Evolutionary conservation across 1,140 invertebrate genomes (phyloP).

Genomic region (Diploscapter pachys): DNA sequence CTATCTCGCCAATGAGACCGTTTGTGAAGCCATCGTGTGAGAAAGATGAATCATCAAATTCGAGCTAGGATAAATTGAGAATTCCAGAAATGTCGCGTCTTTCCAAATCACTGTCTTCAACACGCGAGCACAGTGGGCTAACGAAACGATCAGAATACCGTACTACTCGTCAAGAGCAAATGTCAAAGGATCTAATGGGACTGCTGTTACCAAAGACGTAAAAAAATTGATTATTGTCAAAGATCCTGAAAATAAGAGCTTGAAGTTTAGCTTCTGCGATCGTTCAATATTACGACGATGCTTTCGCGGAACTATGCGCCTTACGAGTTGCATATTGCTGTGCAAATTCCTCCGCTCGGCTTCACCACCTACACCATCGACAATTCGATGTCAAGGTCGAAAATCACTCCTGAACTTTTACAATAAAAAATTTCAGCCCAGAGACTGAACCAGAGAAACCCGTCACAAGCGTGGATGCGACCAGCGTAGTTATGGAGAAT

Average conservation of each 20-base stretch:
- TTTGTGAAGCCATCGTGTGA: constrained; percentile 54
- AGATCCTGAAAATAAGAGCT: constrained; percentile 17
- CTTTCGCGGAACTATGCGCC: constrained; percentile 45
- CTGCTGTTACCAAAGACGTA: too few species aligned
- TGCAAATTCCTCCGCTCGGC: constrained; percentile 62
- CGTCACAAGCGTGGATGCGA: not conserved
- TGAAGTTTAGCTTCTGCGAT: too few species aligned
- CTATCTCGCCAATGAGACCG: constrained; percentile 61
- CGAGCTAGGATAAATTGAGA: not conserved
- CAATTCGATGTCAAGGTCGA: constrained; percentile 10
- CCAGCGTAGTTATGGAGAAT: constrained; percentile 23
- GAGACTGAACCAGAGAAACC: not conserved
- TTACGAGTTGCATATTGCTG: constrained; percentile 61
- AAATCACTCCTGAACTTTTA: not conserved
- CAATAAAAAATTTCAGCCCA: too few species aligned
- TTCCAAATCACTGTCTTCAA: constrained; percentile 67
- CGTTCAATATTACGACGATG: not conserved
- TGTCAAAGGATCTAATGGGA: not conserved
- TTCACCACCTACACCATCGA: constrained; percentile 60
- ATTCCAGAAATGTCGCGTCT: constrained; percentile 45
- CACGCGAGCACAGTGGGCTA: constrained; percentile 69
- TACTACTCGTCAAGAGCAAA: constrained; percentile 26
- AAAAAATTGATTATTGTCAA: constrained; percentile 20
- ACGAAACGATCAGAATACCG: constrained; percentile 65
- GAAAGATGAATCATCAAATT: constrained; percentile 4